Base-by-base conservation (phyloP, 2,888 invertebrate genomes). In the Cylloceria caligata region DNA sequence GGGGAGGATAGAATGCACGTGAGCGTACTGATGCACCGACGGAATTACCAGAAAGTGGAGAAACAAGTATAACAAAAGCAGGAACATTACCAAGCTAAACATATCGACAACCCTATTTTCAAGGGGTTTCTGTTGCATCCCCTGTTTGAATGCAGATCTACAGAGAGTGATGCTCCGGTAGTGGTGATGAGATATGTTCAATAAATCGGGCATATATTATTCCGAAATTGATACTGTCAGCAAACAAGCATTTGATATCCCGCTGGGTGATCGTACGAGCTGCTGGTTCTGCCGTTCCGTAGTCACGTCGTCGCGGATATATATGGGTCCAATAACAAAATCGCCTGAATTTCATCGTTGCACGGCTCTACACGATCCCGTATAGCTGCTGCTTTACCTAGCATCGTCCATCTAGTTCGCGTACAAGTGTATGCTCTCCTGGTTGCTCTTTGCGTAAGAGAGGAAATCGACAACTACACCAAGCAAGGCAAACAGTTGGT, bases 191-290 rank as follows among this genome's bases (percentile, higher is more conserved):
- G 84, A 85, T 84, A 83, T 88, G 88, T 89, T 87, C 88, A 85
- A 88, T 88, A 87, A 88, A 89, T 89, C 88, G 86, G 85, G 81
- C 87, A 84, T 86, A 83, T 85, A 87, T 87, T 86, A 85, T 88
- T 87, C 87, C 84, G 87, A 89, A 89, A 90, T 89, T 90, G 89
- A 90, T 90, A 89, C 88, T 88, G 90, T 90, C 88, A 86, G 87
- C 89, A 89, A 90, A 89, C 89, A 89, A 85, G 88, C 86, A 87
- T 86, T 87, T 84, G 87, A 87, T 87, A 84, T 77, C 80, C 71
- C 81, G 71, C 55, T 73, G 64, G 45, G 55, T 60, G 60, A 57
- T 57, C 49, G 39, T 42, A 75, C 76, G 75, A 73, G 67, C 55
- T 78, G 55, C 67, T 72, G 67, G 52, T 79, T 75, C 47, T 52